Percentiles rank a stretch among this genome's conserved stretches.
Evolutionary conservation across 1,140 invertebrate species (phyloP).

Genomic region (Pseudomyrmex sp.): DNA sequence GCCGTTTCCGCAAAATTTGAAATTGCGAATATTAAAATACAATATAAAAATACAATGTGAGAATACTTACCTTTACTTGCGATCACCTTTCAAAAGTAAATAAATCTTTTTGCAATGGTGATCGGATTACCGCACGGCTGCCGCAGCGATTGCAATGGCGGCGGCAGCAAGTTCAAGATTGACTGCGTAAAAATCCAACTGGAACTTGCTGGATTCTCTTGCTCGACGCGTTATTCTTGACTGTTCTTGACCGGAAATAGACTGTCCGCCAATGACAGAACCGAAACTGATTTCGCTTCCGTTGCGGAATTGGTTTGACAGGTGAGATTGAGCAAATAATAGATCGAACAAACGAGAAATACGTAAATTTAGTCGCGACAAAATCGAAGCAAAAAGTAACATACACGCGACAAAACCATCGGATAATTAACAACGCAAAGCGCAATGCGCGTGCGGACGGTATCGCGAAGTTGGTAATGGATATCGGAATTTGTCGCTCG

Average conservation of each 20-base stretch:
- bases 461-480: slow-evolving; percentile 41
- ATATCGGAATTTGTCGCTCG: slow-evolving; percentile 33
- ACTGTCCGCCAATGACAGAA: slow-evolving; percentile 36
- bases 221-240: slow-evolving; percentile 37
- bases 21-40: not conserved
- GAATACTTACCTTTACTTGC: slow-evolving; percentile 67
- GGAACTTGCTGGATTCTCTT: slow-evolving; percentile 63
- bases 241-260: slow-evolving; percentile 62
- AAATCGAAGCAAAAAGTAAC: not conserved
- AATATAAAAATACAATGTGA: not conserved
- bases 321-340: not conserved
- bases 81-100: slow-evolving; percentile 80
- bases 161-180: slow-evolving; percentile 72
- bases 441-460: slow-evolving; percentile 1
- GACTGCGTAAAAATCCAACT: slow-evolving; percentile 69
- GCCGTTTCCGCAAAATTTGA: not conserved
- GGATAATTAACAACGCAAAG: slow-evolving; percentile 23
- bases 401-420: not conserved
- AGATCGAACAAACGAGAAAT: not conserved
- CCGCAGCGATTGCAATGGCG: slow-evolving; percentile 4
- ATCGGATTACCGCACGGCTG: slow-evolving; percentile 77
- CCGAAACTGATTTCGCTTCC: not conserved
- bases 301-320: not conserved
- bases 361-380: not conserved
- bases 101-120: slow-evolving; percentile 80